Conservation (phyloP, 2,797 vertebrate genomes). For the Bradypus variegatus region DNA sequence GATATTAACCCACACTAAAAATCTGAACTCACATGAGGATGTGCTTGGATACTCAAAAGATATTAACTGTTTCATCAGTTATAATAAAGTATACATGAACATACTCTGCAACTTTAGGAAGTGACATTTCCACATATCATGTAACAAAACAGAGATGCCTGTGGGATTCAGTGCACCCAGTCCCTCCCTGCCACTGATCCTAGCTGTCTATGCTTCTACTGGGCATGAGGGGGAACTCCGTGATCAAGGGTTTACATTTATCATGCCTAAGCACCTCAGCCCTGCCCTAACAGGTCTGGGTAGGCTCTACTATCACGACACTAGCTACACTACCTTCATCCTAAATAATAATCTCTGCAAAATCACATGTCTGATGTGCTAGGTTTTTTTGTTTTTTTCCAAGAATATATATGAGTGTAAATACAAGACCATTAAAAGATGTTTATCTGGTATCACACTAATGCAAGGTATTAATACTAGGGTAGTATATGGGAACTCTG, state of each 20-base stretch:
- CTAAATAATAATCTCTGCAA: slow-evolving; percentile 12
- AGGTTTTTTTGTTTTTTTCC: background rate
- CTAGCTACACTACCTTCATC: background rate
- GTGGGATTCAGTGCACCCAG: background rate
- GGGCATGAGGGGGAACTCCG: rapidly evolving
- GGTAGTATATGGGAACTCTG: too few relatives aligned
- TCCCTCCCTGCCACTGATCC: too few relatives aligned
- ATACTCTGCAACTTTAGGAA: background rate
- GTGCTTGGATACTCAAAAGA: background rate
- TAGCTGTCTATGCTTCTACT: background rate
- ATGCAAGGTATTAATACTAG: too few relatives aligned
- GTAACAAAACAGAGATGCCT: background rate
- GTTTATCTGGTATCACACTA: too few relatives aligned
- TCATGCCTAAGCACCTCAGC: background rate
- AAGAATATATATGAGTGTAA: background rate
- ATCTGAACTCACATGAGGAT: background rate
- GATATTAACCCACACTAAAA: background rate
- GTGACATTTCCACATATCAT: background rate
- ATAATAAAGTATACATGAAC: background rate
- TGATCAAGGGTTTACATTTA: background rate
- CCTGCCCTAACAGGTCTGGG: background rate
- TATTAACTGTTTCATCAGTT: background rate
- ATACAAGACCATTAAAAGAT: background rate
- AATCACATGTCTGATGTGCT: background rate
- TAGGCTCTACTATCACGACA: background rate